Conservation (phyloP, 2,888 invertebrate genomes). For the Chydorus sphaericus region DNA sequence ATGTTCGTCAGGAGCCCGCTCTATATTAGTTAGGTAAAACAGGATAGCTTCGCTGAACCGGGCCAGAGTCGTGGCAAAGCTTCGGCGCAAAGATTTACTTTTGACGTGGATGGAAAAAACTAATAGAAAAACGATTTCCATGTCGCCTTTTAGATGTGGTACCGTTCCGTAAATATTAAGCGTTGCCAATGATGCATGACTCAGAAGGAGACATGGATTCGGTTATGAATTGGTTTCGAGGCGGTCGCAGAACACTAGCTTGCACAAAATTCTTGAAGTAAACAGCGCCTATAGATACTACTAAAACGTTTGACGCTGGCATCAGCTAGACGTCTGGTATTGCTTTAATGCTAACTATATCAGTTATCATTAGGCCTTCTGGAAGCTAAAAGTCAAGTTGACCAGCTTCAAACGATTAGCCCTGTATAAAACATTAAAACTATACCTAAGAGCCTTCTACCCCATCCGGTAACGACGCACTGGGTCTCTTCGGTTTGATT, state of each 20-base stretch:
- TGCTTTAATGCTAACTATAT: not conserved
- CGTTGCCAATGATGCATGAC: conserved; percentile 68
- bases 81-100: conserved; percentile 62
- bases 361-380: not conserved
- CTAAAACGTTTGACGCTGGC: conserved; percentile 66
- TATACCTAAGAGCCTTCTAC: conserved; percentile 28
- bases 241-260: not conserved
- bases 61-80: conserved; percentile 62
- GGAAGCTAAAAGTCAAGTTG: not conserved
- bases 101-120: conserved; percentile 48
- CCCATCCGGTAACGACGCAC: conserved; percentile 33
- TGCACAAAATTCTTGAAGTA: conserved; percentile 51
- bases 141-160: conserved; percentile 69
- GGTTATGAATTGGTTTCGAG: conserved; percentile 36
- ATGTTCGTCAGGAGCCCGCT: conserved; percentile 41
- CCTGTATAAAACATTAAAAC: no score
- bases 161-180: conserved; percentile 70
- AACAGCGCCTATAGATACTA: conserved; percentile 62
- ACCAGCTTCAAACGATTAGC: conserved; percentile 7
- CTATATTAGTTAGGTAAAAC: conserved; percentile 55
- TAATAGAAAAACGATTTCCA: conserved; percentile 66
- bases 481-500: conserved; percentile 18
- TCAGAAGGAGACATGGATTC: conserved; percentile 70
- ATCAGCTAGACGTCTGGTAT: conserved; percentile 57
- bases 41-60: conserved; percentile 75